phyloP scores from a whole-genome alignment of 2,888 invertebrate species.

The Seira ritae region DNA sequence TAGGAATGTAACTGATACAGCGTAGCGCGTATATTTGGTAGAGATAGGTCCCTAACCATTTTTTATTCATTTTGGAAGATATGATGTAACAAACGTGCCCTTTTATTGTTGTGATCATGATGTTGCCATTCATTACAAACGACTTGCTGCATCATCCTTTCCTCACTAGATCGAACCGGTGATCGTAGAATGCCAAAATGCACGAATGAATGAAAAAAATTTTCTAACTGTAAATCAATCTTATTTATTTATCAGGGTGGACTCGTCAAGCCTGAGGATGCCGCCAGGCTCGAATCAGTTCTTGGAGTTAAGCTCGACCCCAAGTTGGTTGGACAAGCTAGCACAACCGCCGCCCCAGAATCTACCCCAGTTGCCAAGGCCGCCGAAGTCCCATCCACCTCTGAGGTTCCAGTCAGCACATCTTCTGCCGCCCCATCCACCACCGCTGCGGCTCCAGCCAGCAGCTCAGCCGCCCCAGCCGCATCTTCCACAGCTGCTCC shows the following conservation, averaged over 20 bases:
- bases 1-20: too few species aligned
- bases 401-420: slow-evolving; percentile 29
- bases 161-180: neutral
- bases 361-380: slow-evolving; percentile 32
- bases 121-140: too few species aligned
- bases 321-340: slow-evolving; percentile 53
- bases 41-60: too few species aligned
- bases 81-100: too few species aligned
- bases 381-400: slow-evolving; percentile 35
- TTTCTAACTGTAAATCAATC: too few species aligned
- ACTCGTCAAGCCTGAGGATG: slow-evolving; percentile 69
- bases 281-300: slow-evolving; percentile 63
- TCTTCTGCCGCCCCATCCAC: slow-evolving; percentile 43
- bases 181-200: neutral
- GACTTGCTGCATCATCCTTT: too few species aligned
- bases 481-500: slow-evolving; percentile 30
- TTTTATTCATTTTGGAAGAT: too few species aligned
- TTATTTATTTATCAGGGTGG: slow-evolving; percentile 61
- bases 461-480: slow-evolving; percentile 6
- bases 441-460: slow-evolving; percentile 27
- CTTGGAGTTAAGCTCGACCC: slow-evolving; percentile 69
- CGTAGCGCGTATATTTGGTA: too few species aligned
- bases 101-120: too few species aligned
- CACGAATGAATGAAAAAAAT: neutral
- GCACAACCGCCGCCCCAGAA: slow-evolving; percentile 27